Evolutionary conservation across 2,888 invertebrate species (phyloP).

Genomic region (Zygogramma bicolorata): DNA sequence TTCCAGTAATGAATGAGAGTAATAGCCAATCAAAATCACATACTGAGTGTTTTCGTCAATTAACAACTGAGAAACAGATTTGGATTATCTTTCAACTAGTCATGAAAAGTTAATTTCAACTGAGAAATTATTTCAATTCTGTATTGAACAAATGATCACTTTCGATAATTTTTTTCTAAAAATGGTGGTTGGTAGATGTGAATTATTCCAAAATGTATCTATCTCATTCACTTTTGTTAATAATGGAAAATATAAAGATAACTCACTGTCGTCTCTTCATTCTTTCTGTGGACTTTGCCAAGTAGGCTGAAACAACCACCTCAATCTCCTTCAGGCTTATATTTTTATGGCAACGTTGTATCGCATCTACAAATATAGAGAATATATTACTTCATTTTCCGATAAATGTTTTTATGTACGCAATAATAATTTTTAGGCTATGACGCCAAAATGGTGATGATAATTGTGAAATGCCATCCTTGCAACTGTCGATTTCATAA

Average conservation of each 20-base stretch:
- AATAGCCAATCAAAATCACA: not conserved
- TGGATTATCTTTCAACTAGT: not conserved
- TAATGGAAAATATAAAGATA: not conserved
- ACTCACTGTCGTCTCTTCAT: conserved; percentile 1
- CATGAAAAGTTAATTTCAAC: not conserved
- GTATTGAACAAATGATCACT: not conserved
- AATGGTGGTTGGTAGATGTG: not conserved
- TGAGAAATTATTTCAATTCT: not conserved
- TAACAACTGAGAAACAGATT: not conserved
- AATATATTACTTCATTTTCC: not conserved
- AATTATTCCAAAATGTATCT: not conserved
- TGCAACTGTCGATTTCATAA: not conserved
- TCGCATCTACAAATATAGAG: not conserved
- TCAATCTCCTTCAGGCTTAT: not conserved
- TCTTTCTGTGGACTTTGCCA: not conserved
- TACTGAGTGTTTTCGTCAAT: not conserved
- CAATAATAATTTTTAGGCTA: not conserved
- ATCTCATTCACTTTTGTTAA: not conserved
- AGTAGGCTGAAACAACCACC: not conserved
- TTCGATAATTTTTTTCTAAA: not conserved
- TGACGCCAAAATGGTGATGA: not conserved
- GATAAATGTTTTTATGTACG: not conserved
- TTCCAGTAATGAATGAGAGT: not conserved
- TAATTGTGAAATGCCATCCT: not conserved
- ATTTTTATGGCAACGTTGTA: not conserved